Evolutionary conservation across 2,113 vertebrate species (phyloP).

Genomic region (Pomatostomus ruficeps): DNA sequence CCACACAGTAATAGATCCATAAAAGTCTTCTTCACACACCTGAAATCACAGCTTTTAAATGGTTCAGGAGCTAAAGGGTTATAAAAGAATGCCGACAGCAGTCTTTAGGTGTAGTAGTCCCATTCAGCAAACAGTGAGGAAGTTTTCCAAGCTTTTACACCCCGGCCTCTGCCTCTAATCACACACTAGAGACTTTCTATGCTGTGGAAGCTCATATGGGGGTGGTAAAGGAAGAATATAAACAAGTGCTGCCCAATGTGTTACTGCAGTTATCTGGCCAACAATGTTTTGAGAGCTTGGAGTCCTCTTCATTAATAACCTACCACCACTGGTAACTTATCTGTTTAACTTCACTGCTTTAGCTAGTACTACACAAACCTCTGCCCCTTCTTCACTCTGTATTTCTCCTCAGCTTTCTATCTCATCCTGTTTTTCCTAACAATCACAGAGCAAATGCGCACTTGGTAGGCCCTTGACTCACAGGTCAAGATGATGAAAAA

Average conservation of each 20-base stretch:
- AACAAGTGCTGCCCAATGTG: neutral
- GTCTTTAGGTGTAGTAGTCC: neutral
- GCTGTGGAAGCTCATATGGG: accelerated
- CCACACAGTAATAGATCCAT: neutral
- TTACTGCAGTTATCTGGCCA: neutral
- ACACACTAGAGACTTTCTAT: neutral
- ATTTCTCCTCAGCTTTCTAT: neutral
- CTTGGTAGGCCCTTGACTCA: neutral
- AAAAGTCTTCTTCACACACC: neutral
- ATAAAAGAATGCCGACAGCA: neutral
- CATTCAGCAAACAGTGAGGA: neutral
- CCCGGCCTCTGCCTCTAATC: neutral
- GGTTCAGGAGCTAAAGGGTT: neutral
- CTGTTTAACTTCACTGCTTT: neutral
- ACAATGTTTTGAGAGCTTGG: neutral
- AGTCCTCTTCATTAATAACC: neutral
- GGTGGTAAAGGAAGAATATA: neutral
- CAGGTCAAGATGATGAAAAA: neutral
- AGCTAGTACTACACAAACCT: neutral
- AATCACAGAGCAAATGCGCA: neutral
- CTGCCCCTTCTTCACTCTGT: neutral
- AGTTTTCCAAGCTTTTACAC: neutral
- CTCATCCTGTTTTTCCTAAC: neutral
- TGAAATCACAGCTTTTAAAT: neutral
- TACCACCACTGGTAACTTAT: neutral